Conservation (phyloP, 2,113 vertebrate genomes). For the Mirza zaza region DNA sequence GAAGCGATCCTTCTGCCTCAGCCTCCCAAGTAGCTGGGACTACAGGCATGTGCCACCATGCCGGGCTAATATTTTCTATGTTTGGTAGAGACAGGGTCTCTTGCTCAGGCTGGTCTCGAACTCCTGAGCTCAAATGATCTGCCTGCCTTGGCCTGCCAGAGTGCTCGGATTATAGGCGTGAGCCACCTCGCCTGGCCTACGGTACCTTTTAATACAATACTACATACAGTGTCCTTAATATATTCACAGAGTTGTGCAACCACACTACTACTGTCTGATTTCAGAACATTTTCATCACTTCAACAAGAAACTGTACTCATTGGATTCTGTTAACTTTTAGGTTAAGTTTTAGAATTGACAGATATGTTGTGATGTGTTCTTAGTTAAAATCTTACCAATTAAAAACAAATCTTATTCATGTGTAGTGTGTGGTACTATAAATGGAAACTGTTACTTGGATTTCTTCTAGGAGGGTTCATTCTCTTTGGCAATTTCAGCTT, state of each 20-base stretch:
- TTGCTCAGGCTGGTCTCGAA: no score
- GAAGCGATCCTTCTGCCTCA: no score
- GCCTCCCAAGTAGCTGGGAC: no score
- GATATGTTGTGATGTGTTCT: not conserved
- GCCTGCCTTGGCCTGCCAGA: no score
- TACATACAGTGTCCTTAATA: not conserved
- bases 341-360: not conserved
- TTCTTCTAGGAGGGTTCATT: slow-evolving; percentile 46
- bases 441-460: slow-evolving; percentile 64
- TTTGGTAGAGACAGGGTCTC: no score
- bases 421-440: slow-evolving; percentile 57
- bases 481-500: not conserved
- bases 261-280: not conserved
- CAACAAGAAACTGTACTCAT: not conserved
- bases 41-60: no score
- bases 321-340: not conserved
- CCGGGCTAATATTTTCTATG: no score
- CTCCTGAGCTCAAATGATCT: no score
- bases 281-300: not conserved
- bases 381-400: not conserved
- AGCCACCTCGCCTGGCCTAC: not conserved
- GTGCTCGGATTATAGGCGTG: not conserved
- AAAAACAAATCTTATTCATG: not conserved
- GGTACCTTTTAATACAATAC: not conserved
- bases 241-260: not conserved